Evolutionary conservation across 2,113 vertebrate species (phyloP).

Genomic region (Capreolus pygargus): DNA sequence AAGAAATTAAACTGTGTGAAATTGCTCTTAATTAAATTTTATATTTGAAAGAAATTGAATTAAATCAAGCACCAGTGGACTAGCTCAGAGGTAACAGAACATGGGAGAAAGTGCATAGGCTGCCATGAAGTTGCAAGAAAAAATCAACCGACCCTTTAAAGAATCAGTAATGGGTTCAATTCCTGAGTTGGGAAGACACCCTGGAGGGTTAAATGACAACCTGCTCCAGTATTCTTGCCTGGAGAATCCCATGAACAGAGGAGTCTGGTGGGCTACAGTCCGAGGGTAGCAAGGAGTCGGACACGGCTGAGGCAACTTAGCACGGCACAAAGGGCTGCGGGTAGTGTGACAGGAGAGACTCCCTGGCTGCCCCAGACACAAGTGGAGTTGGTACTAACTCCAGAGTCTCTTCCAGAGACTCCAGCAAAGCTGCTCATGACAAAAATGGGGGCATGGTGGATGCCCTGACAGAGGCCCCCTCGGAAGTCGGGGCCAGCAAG

Average conservation of each 20-base stretch:
- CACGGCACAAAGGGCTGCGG: neutral
- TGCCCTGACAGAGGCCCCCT: neutral
- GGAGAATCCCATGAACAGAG: neutral
- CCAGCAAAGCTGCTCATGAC: neutral
- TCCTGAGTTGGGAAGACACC: neutral
- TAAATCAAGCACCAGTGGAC: neutral
- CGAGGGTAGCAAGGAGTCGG: neutral
- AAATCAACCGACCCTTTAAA: neutral
- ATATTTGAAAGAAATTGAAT: conserved; percentile 32
- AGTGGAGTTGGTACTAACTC: neutral
- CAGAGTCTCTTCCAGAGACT: neutral
- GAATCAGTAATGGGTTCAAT: neutral
- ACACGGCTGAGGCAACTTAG: neutral
- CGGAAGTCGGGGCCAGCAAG: neutral
- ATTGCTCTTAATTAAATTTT: neutral
- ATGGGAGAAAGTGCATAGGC: neutral
- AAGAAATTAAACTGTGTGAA: neutral
- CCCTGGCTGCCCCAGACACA: neutral
- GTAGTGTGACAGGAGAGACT: neutral
- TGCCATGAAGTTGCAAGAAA: neutral
- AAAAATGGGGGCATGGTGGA: neutral
- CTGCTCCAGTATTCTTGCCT: neutral
- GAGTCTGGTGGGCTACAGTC: neutral
- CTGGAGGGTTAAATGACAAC: neutral
- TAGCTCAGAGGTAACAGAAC: neutral